These are phyloP conservation scores for Diplosoma virens DNA, from an alignment of 23 tunicate species.

Conservation along the genomic window DNA sequence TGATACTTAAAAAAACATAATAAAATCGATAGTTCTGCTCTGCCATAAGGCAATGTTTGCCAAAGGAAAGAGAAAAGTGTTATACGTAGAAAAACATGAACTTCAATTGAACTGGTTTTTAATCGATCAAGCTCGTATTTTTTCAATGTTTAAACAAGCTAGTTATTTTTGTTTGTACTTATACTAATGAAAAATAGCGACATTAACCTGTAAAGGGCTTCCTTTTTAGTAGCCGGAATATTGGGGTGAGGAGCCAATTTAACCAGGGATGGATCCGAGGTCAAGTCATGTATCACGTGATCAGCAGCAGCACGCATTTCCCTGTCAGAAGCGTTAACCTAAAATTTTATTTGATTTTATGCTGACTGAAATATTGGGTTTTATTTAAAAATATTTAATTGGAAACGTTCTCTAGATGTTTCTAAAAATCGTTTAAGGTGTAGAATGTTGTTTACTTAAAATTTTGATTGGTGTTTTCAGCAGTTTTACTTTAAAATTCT, in stretches of 20 bases:
- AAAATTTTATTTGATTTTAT: too few species aligned
- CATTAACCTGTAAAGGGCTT: conserved; percentile 51
- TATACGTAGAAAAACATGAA: too few species aligned
- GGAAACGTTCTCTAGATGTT: too few species aligned
- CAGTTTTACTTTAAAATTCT: too few species aligned
- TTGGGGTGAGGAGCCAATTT: conserved; percentile 40
- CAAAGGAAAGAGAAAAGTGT: not conserved
- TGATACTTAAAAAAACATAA: not conserved
- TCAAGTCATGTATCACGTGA: not conserved
- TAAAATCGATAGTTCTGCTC: not conserved
- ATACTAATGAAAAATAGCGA: too few species aligned
- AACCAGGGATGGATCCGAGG: not conserved
- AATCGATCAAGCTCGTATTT: not conserved
- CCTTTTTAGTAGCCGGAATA: conserved; percentile 53
- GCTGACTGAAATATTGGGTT: not conserved
- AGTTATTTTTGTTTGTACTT: too few species aligned
- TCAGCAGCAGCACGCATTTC: not conserved
- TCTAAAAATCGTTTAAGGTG: too few species aligned
- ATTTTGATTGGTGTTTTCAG: too few species aligned
- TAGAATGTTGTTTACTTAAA: too few species aligned
- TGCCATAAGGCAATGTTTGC: not conserved
- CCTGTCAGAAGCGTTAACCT: too few species aligned
- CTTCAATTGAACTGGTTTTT: not conserved
- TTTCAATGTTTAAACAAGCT: too few species aligned
- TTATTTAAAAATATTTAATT: too few species aligned